Conservation (phyloP, 2,797 vertebrate species). For the Poecilia velifera region DNA sequence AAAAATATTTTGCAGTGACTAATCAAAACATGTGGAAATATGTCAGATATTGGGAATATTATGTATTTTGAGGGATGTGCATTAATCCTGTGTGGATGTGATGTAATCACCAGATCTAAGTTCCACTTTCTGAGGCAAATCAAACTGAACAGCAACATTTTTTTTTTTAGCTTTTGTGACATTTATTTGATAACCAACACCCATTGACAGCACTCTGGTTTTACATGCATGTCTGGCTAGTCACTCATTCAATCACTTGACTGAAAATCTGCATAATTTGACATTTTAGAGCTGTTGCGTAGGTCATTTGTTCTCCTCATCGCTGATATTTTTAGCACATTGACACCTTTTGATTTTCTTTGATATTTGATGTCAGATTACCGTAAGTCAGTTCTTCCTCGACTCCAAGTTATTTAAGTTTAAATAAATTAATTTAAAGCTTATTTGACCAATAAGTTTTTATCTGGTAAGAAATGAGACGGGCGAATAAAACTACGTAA, state of each 20-base stretch:
- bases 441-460: background rate
- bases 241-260: conserved; percentile 1
- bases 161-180: background rate
- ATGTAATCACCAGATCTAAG: background rate
- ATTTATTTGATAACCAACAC: background rate
- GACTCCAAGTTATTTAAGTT: background rate
- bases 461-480: background rate
- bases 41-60: background rate
- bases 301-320: background rate
- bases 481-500: background rate
- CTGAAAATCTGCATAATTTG: conserved; percentile 1
- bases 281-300: background rate
- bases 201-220: background rate
- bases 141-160: background rate
- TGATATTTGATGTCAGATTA: background rate
- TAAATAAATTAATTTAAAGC: background rate
- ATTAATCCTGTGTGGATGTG: background rate
- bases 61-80: background rate
- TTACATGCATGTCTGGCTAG: background rate
- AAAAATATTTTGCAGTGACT: background rate
- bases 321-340: background rate
- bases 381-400: background rate
- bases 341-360: background rate
- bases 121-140: background rate
- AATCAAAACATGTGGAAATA: background rate